These are phyloP conservation scores for Anthonomus grandis DNA, from an alignment of 1,140 invertebrate species.

Conservation along the genomic window DNA sequence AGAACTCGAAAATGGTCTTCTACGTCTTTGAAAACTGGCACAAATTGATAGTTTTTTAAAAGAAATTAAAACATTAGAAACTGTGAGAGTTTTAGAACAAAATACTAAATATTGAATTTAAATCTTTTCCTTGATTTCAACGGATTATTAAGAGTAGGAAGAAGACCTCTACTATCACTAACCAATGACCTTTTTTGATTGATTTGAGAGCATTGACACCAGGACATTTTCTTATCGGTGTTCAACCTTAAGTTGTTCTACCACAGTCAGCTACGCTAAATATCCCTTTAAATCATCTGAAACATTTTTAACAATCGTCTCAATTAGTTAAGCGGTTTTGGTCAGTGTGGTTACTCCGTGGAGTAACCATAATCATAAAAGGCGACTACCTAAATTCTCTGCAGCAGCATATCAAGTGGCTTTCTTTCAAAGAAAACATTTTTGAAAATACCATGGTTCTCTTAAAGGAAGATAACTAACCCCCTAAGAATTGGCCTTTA, in stretches of 20 bases:
- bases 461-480: constrained; percentile 28
- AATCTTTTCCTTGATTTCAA: not conserved
- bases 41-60: not conserved
- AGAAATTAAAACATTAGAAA: not conserved
- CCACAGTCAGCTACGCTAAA: constrained; percentile 18
- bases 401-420: constrained; percentile 9
- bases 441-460: constrained; percentile 31
- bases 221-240: constrained; percentile 46
- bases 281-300: not conserved
- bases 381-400: constrained; percentile 25
- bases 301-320: constrained; percentile 13
- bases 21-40: too few species aligned
- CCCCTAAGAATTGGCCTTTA: constrained; percentile 29
- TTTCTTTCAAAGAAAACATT: not conserved
- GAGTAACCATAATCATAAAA: too few species aligned
- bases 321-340: constrained; percentile 28
- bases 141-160: not conserved
- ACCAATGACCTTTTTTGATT: constrained; percentile 34
- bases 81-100: not conserved
- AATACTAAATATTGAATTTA: not conserved
- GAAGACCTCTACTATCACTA: constrained; percentile 32
- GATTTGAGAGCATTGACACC: constrained; percentile 38
- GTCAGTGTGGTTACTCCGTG: too few species aligned
- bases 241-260: constrained; percentile 27
- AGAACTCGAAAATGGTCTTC: too few species aligned